Percentiles rank a stretch among this genome's conserved stretches.
Evolutionary conservation across 2,113 vertebrate genomes (phyloP).

Genomic region (Panurus biarmicus): DNA sequence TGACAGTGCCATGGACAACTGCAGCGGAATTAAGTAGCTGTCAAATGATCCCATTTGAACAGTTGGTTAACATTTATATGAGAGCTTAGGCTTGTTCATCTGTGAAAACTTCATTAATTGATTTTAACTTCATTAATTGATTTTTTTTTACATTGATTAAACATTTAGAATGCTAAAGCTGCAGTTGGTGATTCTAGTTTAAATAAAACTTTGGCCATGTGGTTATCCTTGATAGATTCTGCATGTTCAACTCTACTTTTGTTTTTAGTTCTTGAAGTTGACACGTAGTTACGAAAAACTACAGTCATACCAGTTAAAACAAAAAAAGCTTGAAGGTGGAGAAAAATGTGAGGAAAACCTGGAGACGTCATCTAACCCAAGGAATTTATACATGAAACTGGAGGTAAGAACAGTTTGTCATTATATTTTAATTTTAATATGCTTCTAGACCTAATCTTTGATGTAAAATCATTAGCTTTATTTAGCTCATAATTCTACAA

Average conservation of each 20-base stretch:
- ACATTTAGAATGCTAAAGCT: conserved; percentile 25
- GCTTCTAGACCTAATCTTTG: not conserved
- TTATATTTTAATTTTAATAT: not conserved
- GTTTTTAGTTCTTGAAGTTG: conserved; percentile 71
- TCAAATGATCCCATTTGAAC: not conserved
- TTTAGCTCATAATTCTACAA: not conserved
- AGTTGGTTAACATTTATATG: not conserved
- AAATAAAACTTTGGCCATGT: not conserved
- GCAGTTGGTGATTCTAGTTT: not conserved
- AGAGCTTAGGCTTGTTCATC: not conserved
- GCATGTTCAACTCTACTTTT: not conserved
- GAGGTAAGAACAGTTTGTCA: conserved; percentile 60
- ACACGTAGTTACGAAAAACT: conserved; percentile 71
- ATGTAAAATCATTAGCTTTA: not conserved
- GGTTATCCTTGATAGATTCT: not conserved
- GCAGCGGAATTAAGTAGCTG: not conserved
- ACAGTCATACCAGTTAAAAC: conserved; percentile 59
- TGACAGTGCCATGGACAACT: not conserved
- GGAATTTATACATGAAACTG: conserved; percentile 53
- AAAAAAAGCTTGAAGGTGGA: conserved; percentile 1
- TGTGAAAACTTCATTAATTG: conserved; percentile 33
- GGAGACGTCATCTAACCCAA: conserved; percentile 40
- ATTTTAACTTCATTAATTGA: conserved; percentile 17
- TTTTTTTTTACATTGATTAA: not conserved
- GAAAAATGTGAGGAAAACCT: not conserved